Evolutionary conservation across 2,888 invertebrate genomes (phyloP).

Genomic region (Cosmia trapezina): DNA sequence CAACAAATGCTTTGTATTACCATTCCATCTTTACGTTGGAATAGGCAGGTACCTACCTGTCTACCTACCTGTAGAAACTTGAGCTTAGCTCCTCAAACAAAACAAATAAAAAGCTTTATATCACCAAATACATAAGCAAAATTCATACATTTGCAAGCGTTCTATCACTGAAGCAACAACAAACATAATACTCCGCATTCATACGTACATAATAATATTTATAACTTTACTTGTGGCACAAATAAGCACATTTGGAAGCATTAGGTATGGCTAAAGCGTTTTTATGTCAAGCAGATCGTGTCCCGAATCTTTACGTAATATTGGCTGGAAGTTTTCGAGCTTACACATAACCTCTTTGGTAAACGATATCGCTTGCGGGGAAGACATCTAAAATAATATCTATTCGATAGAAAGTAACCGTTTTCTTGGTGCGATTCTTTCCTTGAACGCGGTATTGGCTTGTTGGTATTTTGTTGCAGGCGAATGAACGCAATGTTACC

Average conservation of each 20-base stretch:
- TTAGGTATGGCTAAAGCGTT: conserved; percentile 73
- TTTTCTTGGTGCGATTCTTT: conserved; percentile 36
- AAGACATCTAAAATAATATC: conserved; percentile 73
- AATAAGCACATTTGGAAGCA: conserved; percentile 78
- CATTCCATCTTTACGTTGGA: neutral
- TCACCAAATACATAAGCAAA: conserved; percentile 25
- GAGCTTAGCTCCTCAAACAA: too few species aligned
- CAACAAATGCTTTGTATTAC: neutral
- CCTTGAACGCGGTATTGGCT: neutral
- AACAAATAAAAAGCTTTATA: conserved; percentile 33
- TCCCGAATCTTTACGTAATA: conserved; percentile 73
- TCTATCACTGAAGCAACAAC: conserved; percentile 39
- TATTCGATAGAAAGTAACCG: conserved; percentile 54
- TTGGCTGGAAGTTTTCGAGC: conserved; percentile 74
- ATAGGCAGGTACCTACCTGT: too few species aligned
- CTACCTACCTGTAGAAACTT: neutral
- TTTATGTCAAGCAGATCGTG: conserved; percentile 79
- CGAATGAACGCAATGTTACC: neutral
- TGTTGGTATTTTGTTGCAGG: neutral
- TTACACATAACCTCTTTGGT: conserved; percentile 70
- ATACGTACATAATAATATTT: conserved; percentile 64
- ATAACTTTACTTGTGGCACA: conserved; percentile 67
- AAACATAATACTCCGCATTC: conserved; percentile 57
- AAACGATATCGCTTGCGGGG: conserved; percentile 67
- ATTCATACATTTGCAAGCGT: conserved; percentile 42